A percentile compares a stretch with the other conserved stretches of the same genome.
Conservation (phyloP, 2,113 vertebrate species). For the Chaenogobius annularis region DNA sequence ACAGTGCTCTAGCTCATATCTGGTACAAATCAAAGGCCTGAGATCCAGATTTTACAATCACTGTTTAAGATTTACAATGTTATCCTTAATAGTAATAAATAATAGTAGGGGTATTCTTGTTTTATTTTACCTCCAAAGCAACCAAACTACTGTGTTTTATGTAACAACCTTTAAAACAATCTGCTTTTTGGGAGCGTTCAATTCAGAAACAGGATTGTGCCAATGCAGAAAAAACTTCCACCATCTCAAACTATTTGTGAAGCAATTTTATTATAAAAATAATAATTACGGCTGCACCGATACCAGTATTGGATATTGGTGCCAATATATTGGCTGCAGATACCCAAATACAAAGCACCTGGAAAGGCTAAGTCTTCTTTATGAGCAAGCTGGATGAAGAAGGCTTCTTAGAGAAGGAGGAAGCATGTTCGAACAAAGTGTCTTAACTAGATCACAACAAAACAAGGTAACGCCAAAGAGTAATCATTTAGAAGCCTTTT, state of each 20-base stretch:
- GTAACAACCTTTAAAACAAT: too few relatives aligned
- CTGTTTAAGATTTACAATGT: background rate
- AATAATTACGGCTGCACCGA: background rate
- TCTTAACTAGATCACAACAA: background rate
- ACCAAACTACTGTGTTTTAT: too few relatives aligned
- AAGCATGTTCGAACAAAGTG: background rate
- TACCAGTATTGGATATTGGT: too few relatives aligned
- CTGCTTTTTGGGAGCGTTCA: too few relatives aligned
- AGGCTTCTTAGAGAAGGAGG: too few relatives aligned
- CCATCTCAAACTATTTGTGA: background rate
- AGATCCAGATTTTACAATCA: background rate
- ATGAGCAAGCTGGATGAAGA: background rate
- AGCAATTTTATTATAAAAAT: background rate
- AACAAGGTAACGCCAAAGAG: background rate
- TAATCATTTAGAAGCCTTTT: background rate
- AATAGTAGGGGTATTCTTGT: too few relatives aligned
- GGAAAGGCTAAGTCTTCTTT: too few relatives aligned
- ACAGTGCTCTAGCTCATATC: background rate
- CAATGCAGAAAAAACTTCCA: background rate
- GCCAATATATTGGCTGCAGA: too few relatives aligned
- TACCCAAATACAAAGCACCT: too few relatives aligned
- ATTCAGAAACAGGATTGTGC: too few relatives aligned
- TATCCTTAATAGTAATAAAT: too few relatives aligned
- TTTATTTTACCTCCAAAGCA: background rate
- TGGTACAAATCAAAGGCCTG: slow-evolving; percentile 2